These are phyloP conservation scores for Gobio gobio DNA, from an alignment of 2,113 vertebrate genomes.

Conservation along the genomic window DNA sequence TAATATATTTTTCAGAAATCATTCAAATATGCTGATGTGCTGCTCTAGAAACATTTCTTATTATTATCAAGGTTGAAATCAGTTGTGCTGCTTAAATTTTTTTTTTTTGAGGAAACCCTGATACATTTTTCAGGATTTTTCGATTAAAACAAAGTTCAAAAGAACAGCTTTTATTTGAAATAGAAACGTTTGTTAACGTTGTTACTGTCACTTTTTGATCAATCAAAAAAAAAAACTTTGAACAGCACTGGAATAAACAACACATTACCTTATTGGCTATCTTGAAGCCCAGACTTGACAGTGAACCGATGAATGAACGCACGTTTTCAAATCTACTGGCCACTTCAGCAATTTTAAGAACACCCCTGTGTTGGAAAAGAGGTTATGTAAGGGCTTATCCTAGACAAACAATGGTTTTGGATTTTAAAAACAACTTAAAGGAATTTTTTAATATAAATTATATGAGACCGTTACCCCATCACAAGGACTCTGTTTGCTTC, in stretches of 20 bases:
- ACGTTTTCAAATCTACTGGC: constrained; percentile 88
- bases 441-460: neutral
- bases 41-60: too few species aligned
- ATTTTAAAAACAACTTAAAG: neutral
- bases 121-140: too few species aligned
- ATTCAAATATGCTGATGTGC: too few species aligned
- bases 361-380: constrained; percentile 75
- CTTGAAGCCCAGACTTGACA: constrained; percentile 86
- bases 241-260: neutral
- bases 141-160: too few species aligned
- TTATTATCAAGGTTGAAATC: too few species aligned
- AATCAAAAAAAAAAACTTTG: neutral
- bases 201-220: too few species aligned
- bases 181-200: too few species aligned
- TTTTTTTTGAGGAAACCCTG: too few species aligned
- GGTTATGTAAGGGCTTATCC: neutral
- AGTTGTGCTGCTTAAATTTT: too few species aligned
- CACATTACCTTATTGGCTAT: constrained; percentile 81
- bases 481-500: constrained; percentile 92
- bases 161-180: too few species aligned
- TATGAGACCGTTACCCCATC: constrained; percentile 74
- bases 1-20: too few species aligned
- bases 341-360: constrained; percentile 91
- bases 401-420: neutral
- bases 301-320: constrained; percentile 73